Percentiles rank a stretch among this genome's conserved stretches.
phyloP scores from a whole-genome alignment of 2,113 vertebrate species.

The Oophaga pumilio region DNA sequence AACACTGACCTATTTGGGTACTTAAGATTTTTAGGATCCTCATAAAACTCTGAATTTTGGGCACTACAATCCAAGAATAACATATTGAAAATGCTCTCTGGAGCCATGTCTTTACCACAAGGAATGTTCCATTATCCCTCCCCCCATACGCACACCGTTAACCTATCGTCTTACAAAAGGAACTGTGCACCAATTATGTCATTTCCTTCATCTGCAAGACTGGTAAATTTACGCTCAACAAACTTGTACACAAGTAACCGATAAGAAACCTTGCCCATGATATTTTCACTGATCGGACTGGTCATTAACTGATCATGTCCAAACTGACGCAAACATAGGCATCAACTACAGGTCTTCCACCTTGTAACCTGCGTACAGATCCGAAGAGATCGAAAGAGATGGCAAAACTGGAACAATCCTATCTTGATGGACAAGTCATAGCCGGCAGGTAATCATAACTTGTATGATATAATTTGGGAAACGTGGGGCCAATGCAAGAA shows the following conservation, averaged over 20 bases:
- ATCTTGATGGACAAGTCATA: too few relatives aligned
- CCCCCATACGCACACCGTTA: not conserved
- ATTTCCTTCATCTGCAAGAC: not conserved
- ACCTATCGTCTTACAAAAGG: not conserved
- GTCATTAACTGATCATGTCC: not conserved
- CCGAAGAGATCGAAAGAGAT: too few relatives aligned
- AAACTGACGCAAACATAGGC: not conserved
- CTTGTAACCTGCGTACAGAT: not conserved
- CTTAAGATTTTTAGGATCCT: constrained; percentile 43
- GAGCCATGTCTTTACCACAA: constrained; percentile 32
- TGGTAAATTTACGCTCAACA: not conserved
- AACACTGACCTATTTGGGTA: constrained; percentile 36
- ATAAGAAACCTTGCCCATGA: not conserved
- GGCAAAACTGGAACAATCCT: too few relatives aligned
- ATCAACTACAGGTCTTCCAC: not conserved
- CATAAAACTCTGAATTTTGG: constrained; percentile 35
- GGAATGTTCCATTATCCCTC: constrained; percentile 28
- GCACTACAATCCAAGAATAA: constrained; percentile 30
- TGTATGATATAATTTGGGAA: too few relatives aligned
- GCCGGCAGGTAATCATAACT: too few relatives aligned
- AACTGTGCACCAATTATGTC: not conserved
- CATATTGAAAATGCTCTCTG: constrained; percentile 32
- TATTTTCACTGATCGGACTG: not conserved
- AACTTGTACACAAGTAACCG: not conserved
- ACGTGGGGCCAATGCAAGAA: too few relatives aligned